Percentiles rank a stretch among this genome's conserved stretches.
These are phyloP conservation scores for Tapirus terrestris DNA, from an alignment of 2,113 vertebrate genomes.

Conservation along the genomic window DNA sequence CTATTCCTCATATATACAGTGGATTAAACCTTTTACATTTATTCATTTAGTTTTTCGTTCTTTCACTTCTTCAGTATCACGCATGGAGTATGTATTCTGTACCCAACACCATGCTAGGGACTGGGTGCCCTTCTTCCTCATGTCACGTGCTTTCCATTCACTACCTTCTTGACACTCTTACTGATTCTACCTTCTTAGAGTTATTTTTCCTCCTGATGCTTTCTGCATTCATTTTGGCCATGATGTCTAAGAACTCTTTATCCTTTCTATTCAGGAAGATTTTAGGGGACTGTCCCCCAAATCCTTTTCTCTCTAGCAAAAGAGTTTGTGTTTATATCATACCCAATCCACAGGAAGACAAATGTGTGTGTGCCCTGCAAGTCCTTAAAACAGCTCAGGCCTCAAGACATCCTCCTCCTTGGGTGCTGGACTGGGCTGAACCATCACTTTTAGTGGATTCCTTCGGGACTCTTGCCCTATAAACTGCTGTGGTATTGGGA, in stretches of 20 bases:
- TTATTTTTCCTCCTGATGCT: neutral
- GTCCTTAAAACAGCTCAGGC: neutral
- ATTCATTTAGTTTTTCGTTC: neutral
- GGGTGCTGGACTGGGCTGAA: neutral
- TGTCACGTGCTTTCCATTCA: neutral
- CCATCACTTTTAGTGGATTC: neutral
- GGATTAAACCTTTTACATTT: neutral
- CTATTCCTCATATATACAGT: neutral
- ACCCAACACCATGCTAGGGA: rapidly evolving
- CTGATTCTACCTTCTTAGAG: neutral
- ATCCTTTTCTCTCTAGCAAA: neutral
- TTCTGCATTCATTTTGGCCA: neutral
- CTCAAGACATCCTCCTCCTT: neutral
- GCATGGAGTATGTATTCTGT: neutral
- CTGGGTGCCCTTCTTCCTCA: neutral
- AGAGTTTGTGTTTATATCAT: neutral
- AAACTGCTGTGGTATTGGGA: neutral
- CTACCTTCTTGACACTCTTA: neutral
- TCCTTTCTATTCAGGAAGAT: neutral
- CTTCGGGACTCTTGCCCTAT: neutral
- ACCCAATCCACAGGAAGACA: neutral
- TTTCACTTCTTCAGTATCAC: neutral
- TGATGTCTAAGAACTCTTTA: neutral
- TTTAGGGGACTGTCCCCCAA: neutral
- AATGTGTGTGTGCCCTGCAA: rapidly evolving